Evolutionary conservation across 2,113 vertebrate species (phyloP).

Genomic region (Salvelinus fontinalis): DNA sequence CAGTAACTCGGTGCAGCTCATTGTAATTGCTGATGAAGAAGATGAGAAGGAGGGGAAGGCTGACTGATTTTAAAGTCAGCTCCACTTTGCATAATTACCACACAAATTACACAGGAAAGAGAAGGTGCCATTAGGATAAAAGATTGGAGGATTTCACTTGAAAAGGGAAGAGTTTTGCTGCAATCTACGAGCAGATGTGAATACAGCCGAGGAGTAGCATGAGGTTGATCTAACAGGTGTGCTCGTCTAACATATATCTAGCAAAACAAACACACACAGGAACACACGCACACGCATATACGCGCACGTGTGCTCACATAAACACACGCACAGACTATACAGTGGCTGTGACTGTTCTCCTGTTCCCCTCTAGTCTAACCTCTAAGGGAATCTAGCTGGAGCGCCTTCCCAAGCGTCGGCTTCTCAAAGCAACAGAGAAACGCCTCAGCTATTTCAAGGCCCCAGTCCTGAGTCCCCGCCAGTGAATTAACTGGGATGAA

Average conservation of each 20-base stretch:
- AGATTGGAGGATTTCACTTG: slow-evolving; percentile 1
- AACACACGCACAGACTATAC: not conserved
- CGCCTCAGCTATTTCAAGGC: not conserved
- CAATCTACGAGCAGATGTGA: not conserved
- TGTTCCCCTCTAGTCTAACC: not conserved
- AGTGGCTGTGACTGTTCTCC: not conserved
- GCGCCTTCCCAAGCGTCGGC: not conserved
- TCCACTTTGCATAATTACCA: slow-evolving; percentile 13
- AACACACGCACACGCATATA: too few species aligned
- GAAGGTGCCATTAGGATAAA: slow-evolving; percentile 14
- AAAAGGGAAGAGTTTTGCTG: not conserved
- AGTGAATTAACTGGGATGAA: not conserved
- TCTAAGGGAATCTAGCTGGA: not conserved
- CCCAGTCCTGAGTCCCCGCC: not conserved
- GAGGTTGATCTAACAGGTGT: slow-evolving; percentile 8
- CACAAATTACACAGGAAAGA: not conserved
- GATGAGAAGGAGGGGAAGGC: not conserved
- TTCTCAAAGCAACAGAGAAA: not conserved
- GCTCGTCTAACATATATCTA: not conserved
- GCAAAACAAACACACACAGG: not conserved
- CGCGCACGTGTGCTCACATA: too few species aligned
- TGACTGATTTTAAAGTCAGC: slow-evolving; percentile 2
- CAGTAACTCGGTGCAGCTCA: slow-evolving; percentile 17
- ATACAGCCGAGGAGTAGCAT: not conserved
- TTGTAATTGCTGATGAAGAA: slow-evolving; percentile 2